Percentiles rank a stretch among this genome's conserved stretches.
phyloP scores from a whole-genome alignment of 2,113 vertebrate species.

The Psammodynastes pulverulentus region DNA sequence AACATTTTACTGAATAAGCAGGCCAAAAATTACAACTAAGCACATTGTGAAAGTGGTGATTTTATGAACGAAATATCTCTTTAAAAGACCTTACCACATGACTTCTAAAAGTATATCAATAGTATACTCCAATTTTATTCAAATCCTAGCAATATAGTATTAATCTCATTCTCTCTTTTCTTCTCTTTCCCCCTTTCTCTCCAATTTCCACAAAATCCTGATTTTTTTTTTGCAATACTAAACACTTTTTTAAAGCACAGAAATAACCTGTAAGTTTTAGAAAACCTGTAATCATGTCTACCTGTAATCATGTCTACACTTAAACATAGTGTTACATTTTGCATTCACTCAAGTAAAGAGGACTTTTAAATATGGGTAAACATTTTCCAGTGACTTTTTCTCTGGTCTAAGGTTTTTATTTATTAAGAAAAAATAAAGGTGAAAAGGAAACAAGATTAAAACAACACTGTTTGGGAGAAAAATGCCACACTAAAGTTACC shows the following conservation, averaged over 20 bases:
- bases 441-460: slow-evolving; percentile 8
- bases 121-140: not conserved
- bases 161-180: accelerated
- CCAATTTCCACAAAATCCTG: slow-evolving; percentile 41
- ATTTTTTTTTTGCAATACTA: slow-evolving; percentile 16
- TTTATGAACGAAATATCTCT: slow-evolving; percentile 12
- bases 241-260: slow-evolving; percentile 28
- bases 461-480: slow-evolving; percentile 39
- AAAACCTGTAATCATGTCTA: slow-evolving; percentile 45
- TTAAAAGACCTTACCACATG: not conserved
- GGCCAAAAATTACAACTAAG: slow-evolving; percentile 36
- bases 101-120: not conserved
- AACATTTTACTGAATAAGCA: not conserved
- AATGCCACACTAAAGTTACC: slow-evolving; percentile 37
- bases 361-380: slow-evolving; percentile 35
- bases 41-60: not conserved
- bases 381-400: slow-evolving; percentile 43
- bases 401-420: slow-evolving; percentile 17
- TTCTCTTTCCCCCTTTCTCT: not conserved
- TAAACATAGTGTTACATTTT: slow-evolving; percentile 10
- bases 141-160: not conserved
- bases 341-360: slow-evolving; percentile 2
- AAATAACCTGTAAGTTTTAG: slow-evolving; percentile 38
- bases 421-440: not conserved
- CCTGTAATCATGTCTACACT: slow-evolving; percentile 22